These are phyloP conservation scores for Caradrina clavipalpis DNA, from an alignment of 2,888 invertebrate genomes.

Conservation along the genomic window DNA sequence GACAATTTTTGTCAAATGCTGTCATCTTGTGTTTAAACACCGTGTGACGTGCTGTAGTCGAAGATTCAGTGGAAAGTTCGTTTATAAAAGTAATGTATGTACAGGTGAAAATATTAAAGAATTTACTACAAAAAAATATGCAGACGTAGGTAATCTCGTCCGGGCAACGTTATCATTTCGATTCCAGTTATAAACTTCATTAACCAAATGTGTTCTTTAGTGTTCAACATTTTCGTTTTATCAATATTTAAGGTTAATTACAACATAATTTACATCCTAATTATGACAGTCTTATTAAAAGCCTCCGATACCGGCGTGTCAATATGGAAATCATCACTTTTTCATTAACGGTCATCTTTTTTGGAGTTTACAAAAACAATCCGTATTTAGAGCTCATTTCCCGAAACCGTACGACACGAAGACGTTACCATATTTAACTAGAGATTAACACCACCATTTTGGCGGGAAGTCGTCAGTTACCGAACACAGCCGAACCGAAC, in stretches of 20 bases:
- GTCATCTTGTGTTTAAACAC: constrained; percentile 56
- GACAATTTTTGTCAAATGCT: constrained; percentile 50
- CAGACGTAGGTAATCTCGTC: constrained; percentile 12
- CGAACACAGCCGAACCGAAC: constrained; percentile 72
- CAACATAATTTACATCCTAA: constrained; percentile 10
- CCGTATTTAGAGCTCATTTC: constrained; percentile 81
- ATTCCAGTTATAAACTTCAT: constrained; percentile 9
- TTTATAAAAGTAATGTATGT: constrained; percentile 16
- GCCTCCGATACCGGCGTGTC: constrained; percentile 6
- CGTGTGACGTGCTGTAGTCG: constrained; percentile 36
- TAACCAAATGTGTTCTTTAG: constrained; percentile 5
- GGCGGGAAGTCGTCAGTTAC: constrained; percentile 85
- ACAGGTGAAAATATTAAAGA: constrained; percentile 31
- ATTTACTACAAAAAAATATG: neutral
- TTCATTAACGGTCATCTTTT: constrained; percentile 50
- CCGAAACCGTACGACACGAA: constrained; percentile 73
- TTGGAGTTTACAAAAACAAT: constrained; percentile 75
- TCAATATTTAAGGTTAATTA: constrained; percentile 10
- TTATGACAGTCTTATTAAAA: constrained; percentile 17
- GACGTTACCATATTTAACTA: constrained; percentile 82
- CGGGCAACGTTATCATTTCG: neutral
- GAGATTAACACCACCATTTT: constrained; percentile 83
- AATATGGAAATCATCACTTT: constrained; percentile 42
- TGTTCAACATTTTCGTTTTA: constrained; percentile 1
- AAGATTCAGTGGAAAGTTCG: constrained; percentile 10